Evolutionary conservation across 2,888 invertebrate genomes (phyloP), one percentile per base, ranked within the genome.

Genomic region (Epistrophe eligans): DNA sequence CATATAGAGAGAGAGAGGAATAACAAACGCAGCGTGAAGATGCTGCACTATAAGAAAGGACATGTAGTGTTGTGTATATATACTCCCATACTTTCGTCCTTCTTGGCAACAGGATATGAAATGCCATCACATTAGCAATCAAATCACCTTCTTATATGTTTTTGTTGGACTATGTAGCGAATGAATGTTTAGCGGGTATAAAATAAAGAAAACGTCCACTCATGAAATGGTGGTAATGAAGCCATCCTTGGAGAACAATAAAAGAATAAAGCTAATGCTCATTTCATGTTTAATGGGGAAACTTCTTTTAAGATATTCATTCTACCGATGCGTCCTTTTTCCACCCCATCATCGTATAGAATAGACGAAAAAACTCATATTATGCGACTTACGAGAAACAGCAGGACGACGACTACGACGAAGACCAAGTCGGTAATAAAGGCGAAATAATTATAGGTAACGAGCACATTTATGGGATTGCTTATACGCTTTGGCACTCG

Each of bases 181-280:
- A 71, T 71, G 48, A 72, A 45, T 83, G 76, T 83, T 87, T 66
- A 79, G 76, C 71, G 74, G 40, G 60, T 72, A 87, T 74, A 76
- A 87, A 83, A 82, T 45, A 32, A 66, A 87, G 82, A 87, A 79
- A 87, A 82, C 87, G 83, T 83, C 87, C 87, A 87, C 79, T 87
- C 87, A 87, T 87, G 87, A 87, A 79, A 79, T 84, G 77, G 88
- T 84, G 72, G 88, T 88, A 89, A 89, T 89, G 88, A 89, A 89
- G 89, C 89, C 82, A 89, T 89, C 89, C 89, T 89, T 88, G 58
- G 89, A 89, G 89, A 64, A 88, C 84, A 89, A 88, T 89, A 89
- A 89, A 89, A 88, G 89, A 88, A 89, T 89, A 89, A 89, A 88
- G 87, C 83, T 89, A 89, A 89, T 89, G 89, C 88, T 89, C 81